These are phyloP conservation scores for Calephelis perditalis DNA, from an alignment of 2,888 invertebrate genomes.

Conservation along the genomic window DNA sequence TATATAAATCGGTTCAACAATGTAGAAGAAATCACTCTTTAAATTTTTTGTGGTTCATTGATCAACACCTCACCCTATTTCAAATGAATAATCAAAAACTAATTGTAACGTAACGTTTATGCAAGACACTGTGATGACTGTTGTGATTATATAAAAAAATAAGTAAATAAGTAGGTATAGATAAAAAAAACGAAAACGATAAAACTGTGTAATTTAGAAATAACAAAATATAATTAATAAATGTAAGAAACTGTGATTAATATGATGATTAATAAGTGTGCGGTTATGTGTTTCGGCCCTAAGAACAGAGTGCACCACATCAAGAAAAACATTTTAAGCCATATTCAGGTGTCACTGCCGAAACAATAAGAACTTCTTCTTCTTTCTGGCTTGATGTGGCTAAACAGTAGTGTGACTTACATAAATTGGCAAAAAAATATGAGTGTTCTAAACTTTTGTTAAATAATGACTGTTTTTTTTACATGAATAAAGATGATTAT, in stretches of 20 bases:
- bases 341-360: slow-evolving; percentile 32
- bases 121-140: slow-evolving; percentile 28
- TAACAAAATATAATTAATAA: slow-evolving; percentile 31
- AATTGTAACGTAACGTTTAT: slow-evolving; percentile 23
- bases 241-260: slow-evolving; percentile 31
- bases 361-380: slow-evolving; percentile 32
- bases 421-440: slow-evolving; percentile 32
- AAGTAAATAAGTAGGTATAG: slow-evolving; percentile 31
- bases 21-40: too few relatives aligned
- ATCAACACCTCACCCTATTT: too few relatives aligned
- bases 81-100: slow-evolving; percentile 29
- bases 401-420: slow-evolving; percentile 32
- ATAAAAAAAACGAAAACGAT: slow-evolving; percentile 31
- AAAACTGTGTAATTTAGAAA: slow-evolving; percentile 32
- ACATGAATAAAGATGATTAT: slow-evolving; percentile 31
- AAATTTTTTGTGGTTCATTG: too few relatives aligned
- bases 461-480: slow-evolving; percentile 31
- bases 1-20: too few relatives aligned
- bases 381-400: slow-evolving; percentile 32
- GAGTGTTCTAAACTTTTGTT: slow-evolving; percentile 32
- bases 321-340: slow-evolving; percentile 32
- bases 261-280: slow-evolving; percentile 32
- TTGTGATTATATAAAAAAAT: slow-evolving; percentile 30
- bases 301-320: slow-evolving; percentile 28
- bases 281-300: slow-evolving; percentile 30